Base-by-base conservation (phyloP, 92 coral and sea anemone genomes). In the Ricordea florida region DNA sequence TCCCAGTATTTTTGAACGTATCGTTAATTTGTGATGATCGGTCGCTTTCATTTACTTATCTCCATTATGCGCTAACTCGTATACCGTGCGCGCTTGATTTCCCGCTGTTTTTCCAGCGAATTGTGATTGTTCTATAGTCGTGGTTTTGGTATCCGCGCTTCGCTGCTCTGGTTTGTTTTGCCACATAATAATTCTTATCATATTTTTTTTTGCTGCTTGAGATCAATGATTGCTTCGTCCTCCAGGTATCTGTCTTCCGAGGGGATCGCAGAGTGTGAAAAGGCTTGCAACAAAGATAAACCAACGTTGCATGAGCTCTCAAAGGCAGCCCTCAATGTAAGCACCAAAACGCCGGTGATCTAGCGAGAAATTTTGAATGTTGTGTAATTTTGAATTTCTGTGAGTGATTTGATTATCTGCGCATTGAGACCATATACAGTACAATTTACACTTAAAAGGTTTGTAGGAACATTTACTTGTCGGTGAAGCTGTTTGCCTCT, bases 251-350 rank as follows among this genome's bases (percentile, higher is more conserved):
- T 91, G 87, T 91, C 90, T 55, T 44, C 87, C 75, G 97, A 92
- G 83, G 98, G 97, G 50, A 68, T 94, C 73, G 96, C 97, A 52
- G 93, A 92, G 69, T 94, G 97, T 78, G 80, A 85, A 76, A 86
- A 77, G 74, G 91, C 82, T 32, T 86, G 97, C 78, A 85, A 56
- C 62, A 84, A 85, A 82, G 93, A 80, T 38, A 85, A 92, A 68
- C 89, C 91, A 24, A 77, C 97, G 63, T 69, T 74, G 56, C 82
- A 89, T 62, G 92, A 92, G 56, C 59, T 74, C 23, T 78, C 82
- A 57, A 91, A 80, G 77, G 97, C 97, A 79, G 98, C 98, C 84
- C 83, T 84, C 29, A 85, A 88, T 74, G 98, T 94, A 87, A 94
- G 98, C 85, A 23, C 46, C 37, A 62, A 49, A 47, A 46, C n/a